Evolutionary conservation across 2,113 vertebrate genomes (phyloP).

Genomic region (Trogon melanurus): DNA sequence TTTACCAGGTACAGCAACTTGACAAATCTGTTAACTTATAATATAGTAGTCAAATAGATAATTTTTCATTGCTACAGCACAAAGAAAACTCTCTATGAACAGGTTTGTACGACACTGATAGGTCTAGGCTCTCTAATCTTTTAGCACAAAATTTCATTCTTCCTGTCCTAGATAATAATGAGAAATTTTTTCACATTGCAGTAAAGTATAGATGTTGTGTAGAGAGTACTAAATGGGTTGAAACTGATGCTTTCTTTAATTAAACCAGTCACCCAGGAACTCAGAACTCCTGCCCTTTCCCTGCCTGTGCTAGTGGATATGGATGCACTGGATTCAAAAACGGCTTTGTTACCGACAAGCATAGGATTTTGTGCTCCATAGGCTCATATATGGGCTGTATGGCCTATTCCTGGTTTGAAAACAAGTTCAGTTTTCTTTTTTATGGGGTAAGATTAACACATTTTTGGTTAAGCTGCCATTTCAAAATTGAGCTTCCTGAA

Average conservation of each 20-base stretch:
- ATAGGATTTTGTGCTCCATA: neutral
- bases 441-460: neutral
- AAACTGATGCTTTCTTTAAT: neutral
- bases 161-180: neutral
- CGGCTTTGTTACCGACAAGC: neutral
- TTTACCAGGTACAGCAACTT: neutral
- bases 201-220: neutral
- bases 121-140: neutral
- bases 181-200: neutral
- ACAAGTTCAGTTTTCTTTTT: neutral
- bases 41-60: neutral
- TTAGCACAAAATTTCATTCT: neutral
- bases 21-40: neutral
- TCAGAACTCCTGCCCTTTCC: neutral
- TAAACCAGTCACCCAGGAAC: neutral
- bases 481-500: neutral
- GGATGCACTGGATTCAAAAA: neutral
- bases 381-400: neutral
- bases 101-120: neutral
- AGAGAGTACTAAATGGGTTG: neutral
- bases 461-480: neutral
- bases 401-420: neutral
- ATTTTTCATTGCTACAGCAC: neutral
- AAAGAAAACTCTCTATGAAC: neutral
- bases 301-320: neutral